A percentile compares a stretch with the other conserved stretches of the same genome.
Conservation (phyloP, 2,888 invertebrate genomes). For the Cataglyphis livida region DNA sequence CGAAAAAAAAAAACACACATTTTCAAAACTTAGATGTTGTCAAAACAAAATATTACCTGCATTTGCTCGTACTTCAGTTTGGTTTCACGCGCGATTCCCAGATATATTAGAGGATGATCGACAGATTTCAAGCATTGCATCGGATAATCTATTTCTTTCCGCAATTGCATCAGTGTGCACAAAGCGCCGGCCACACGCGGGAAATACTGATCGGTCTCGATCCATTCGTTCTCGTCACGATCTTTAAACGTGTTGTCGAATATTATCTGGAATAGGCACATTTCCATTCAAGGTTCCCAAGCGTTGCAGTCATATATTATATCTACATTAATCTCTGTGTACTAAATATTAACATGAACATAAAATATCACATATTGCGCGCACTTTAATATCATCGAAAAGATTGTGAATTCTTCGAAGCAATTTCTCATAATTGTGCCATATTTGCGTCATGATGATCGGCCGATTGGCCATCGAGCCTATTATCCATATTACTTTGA, state of each 20-base stretch:
- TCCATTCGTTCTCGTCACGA: conserved; percentile 61
- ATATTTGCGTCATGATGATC: conserved; percentile 90
- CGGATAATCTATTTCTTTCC: conserved; percentile 87
- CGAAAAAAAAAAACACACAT: neutral
- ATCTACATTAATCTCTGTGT: conserved; percentile 10
- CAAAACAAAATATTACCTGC: conserved; percentile 68
- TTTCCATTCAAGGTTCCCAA: neutral
- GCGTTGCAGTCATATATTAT: neutral
- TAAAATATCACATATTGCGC: neutral
- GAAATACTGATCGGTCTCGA: conserved; percentile 89
- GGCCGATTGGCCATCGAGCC: conserved; percentile 92
- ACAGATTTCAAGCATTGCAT: conserved; percentile 88
- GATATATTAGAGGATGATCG: conserved; percentile 88
- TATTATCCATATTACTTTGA: conserved; percentile 90
- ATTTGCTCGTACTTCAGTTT: conserved; percentile 76
- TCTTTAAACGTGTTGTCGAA: conserved; percentile 74
- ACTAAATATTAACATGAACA: neutral
- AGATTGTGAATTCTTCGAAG: conserved; percentile 89
- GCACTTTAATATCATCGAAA: conserved; percentile 89
- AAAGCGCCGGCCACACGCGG: conserved; percentile 92
- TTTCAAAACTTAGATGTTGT: neutral
- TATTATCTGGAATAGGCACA: conserved; percentile 67
- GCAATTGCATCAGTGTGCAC: conserved; percentile 90
- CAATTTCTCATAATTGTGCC: conserved; percentile 89
- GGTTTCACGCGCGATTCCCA: conserved; percentile 71